Evolutionary conservation across 1,140 invertebrate species (phyloP), one percentile per base, ranked within the genome.

Genomic region (Drosophila tropicalis): DNA sequence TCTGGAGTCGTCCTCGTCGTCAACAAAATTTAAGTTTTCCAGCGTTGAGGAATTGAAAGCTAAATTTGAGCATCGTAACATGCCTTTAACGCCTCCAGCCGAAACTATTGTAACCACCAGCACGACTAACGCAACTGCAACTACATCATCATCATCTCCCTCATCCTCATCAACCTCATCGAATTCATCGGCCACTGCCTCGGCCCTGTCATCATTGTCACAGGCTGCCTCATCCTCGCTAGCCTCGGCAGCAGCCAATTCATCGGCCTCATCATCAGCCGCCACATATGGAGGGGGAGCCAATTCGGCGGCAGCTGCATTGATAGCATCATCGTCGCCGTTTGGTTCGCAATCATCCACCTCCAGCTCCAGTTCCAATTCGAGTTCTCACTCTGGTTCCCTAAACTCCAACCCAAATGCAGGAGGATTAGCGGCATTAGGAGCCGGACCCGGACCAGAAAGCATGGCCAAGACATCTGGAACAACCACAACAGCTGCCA

Each of bases 1-100:
- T 0, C 44, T 51, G 44, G 44, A 51, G 17, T 51, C 44, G 5
- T 44, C 41, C 1, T 22, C 44, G 9, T 51, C 44, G 44, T 9
- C 44, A 47, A 54, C 34, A n/a, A 74, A 71, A 57, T 91, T 91
- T 12, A 91, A 90, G 61, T 90, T 91, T 40, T 82, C 74, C 61
- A 91, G 81, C 76, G 87, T 91, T 60, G 90, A 91, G 69, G 90
- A 91, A 70, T 69, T 91, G 1, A 91, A 91, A 67, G 83, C 90
- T 29, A 91, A 91, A 70, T 91, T 91, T 56, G 84, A 83, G 74
- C 57, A 79, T 47, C 84, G 84, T 57, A 91, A 87, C 57, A 91
- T 83, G 83, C 85, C 85, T 62, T 79, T 90, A 39, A 89, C 84
- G 39, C 84, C 84, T 25, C 84, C 84, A 25, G 79, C 86, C 39